Conservation (phyloP, 2,797 vertebrate species). For the Simalia tracyae region DNA sequence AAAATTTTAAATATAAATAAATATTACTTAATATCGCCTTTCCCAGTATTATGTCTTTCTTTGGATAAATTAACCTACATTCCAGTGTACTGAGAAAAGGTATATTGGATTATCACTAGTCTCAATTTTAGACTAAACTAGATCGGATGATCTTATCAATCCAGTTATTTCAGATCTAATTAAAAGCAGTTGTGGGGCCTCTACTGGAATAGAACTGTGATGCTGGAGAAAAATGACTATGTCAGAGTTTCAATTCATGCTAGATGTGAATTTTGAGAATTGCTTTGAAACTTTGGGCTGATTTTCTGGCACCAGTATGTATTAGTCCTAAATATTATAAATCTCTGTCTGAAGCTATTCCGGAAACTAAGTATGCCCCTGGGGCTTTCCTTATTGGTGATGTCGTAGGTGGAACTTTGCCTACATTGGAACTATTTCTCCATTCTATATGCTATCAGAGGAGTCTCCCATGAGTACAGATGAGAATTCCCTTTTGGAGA, state of each 20-base stretch:
- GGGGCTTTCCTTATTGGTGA: background rate
- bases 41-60: too few species aligned
- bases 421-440: background rate
- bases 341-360: background rate
- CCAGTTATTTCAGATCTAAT: too few species aligned
- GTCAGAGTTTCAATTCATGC: background rate
- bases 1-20: too few species aligned
- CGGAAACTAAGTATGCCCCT: background rate
- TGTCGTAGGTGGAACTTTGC: background rate
- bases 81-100: too few species aligned
- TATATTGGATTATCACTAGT: too few species aligned
- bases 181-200: too few species aligned
- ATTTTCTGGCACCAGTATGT: background rate
- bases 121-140: too few species aligned
- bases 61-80: too few species aligned
- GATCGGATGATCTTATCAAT: too few species aligned
- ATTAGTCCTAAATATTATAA: background rate
- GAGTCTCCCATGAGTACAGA: background rate
- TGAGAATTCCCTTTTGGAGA: background rate
- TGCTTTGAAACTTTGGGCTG: background rate
- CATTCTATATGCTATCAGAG: background rate
- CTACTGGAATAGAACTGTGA: too few species aligned
- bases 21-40: too few species aligned
- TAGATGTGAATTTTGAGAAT: background rate
- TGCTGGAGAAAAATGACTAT: background rate